Base-by-base conservation (phyloP, 64 coral and sea anemone genomes). In the Exaiptasia diaphana region DNA sequence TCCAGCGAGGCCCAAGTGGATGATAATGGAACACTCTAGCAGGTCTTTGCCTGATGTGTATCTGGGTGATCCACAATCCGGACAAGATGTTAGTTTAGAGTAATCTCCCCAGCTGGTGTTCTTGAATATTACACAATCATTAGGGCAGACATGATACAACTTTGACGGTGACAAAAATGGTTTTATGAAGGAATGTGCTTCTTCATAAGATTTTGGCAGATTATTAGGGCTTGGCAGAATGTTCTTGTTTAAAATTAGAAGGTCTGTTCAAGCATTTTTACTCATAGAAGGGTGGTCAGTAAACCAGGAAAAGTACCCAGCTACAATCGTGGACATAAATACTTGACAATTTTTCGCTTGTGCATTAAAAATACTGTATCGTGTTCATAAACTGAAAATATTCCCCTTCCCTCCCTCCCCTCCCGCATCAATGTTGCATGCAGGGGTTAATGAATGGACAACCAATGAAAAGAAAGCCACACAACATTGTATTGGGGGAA, bases 1-100 rank as follows among this genome's bases (percentile, higher is more conserved):
- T 82, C 79, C 79, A 82, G 13, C 62, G 61, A 44, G 79, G 79
- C 22, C 79, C 79, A 13, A 82, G 42, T 10, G 79, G 79, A 69
- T 69, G 69, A 68, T 71, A 83, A 28, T 37, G 64, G 65, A 70
- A 83, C 44, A 48, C 35, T 69, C 65, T 83, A 30, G 42, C 64
- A 15, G 65, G 30, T 57, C 71, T 35, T 53, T 70, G 64, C 63
- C 56, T 68, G 58, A 61, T 50, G 46, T 36, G 48, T 68, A 83
- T 50, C 80, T 35, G 11, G 27, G 24, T 34, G 64, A 27, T 53
- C 80, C 63, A 69, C 80, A 81, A 6, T 39, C n/a, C 2, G 53
- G 53, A 35, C 59, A 49, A 23, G 9, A 17, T 41, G 20, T 45
- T 1, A 43, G 23, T 8, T 34, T 81, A 41, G 57, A 65, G 12